Percentiles rank a stretch among this genome's conserved stretches.
These are phyloP conservation scores for Myathropa florea DNA, from an alignment of 2,888 invertebrate genomes.

Conservation along the genomic window DNA sequence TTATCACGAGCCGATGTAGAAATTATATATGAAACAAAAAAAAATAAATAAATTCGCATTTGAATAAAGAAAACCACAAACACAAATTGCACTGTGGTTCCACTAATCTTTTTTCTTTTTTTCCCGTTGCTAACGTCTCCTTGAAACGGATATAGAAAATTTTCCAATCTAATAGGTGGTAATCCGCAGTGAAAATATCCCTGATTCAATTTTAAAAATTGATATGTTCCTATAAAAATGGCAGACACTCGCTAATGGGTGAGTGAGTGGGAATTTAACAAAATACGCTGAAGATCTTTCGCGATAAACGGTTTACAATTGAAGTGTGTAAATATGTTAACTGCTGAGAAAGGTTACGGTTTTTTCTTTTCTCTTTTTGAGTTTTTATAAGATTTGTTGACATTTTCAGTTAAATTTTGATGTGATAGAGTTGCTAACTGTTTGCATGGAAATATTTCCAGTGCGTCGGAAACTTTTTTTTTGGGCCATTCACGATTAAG, in stretches of 20 bases:
- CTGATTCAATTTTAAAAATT: conserved; percentile 57
- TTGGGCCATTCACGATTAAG: neutral
- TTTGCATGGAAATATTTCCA: neutral
- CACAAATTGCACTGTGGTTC: conserved; percentile 68
- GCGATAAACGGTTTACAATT: conserved; percentile 35
- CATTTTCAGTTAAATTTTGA: neutral
- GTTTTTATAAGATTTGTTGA: neutral
- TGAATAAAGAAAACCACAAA: conserved; percentile 55
- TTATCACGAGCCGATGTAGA: conserved; percentile 14
- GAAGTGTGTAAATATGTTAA: conserved; percentile 21
- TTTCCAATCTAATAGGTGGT: conserved; percentile 57
- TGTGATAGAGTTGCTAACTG: neutral
- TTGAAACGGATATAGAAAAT: neutral
- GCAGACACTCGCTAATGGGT: conserved; percentile 65
- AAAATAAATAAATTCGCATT: conserved; percentile 42
- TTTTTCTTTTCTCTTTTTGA: neutral
- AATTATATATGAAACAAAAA: conserved; percentile 22
- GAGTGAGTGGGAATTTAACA: conserved; percentile 49
- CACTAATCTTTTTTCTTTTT: conserved; percentile 14
- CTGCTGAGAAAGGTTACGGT: neutral
- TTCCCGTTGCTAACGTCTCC: neutral
- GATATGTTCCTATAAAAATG: conserved; percentile 67
- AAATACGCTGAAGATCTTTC: neutral
- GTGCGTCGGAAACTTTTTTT: neutral
- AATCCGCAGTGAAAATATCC: conserved; percentile 52